Conservation (phyloP, 1,140 invertebrate genomes). For the Glossosoma conforme region DNA sequence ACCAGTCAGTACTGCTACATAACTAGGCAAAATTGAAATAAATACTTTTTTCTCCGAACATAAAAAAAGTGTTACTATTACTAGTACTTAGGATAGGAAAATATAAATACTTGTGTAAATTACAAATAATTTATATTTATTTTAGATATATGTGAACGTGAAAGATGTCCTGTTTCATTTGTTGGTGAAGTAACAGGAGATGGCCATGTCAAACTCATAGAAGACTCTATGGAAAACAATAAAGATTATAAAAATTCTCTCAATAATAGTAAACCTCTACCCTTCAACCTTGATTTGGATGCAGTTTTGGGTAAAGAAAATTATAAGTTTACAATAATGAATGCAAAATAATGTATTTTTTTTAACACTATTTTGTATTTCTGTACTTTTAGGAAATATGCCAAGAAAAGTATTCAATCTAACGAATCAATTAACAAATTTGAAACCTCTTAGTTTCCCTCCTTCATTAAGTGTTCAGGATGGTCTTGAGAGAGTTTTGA, state of each 20-base stretch:
- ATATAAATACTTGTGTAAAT: not conserved
- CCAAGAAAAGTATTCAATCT: constrained; percentile 52
- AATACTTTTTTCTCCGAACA: too few species aligned
- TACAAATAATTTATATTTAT: not conserved
- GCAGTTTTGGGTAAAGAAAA: constrained; percentile 68
- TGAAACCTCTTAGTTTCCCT: constrained; percentile 52
- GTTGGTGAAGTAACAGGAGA: constrained; percentile 89
- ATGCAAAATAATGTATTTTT: constrained; percentile 7
- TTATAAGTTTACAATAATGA: constrained; percentile 5
- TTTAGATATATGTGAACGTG: constrained; percentile 69
- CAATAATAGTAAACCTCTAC: constrained; percentile 35
- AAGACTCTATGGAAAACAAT: constrained; percentile 52
- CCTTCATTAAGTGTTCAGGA: constrained; percentile 52
- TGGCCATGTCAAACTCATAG: constrained; percentile 73
- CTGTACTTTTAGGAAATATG: constrained; percentile 52
- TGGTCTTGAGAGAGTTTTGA: constrained; percentile 75
- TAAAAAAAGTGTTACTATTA: too few species aligned
- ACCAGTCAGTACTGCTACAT: too few species aligned
- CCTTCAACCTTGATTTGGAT: constrained; percentile 84
- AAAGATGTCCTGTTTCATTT: constrained; percentile 89
- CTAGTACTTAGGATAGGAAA: too few species aligned
- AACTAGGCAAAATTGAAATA: too few species aligned
- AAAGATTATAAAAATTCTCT: constrained; percentile 38
- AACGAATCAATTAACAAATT: constrained; percentile 36
- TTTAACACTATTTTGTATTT: constrained; percentile 8